A percentile compares a stretch with the other conserved stretches of the same genome.
Evolutionary conservation across 2,888 invertebrate genomes (phyloP).

Genomic region (Fragum sueziense): DNA sequence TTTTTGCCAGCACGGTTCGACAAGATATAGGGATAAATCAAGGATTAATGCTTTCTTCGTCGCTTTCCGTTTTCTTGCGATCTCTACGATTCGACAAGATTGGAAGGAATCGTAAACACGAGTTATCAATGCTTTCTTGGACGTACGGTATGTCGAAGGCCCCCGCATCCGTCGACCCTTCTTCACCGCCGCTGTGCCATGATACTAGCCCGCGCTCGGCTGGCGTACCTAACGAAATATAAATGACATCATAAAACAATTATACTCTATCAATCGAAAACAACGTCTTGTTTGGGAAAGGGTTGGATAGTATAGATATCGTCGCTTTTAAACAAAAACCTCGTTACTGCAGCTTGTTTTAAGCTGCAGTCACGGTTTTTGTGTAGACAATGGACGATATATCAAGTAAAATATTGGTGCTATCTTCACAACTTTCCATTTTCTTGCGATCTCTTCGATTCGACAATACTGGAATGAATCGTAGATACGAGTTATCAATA

Average conservation of each 20-base stretch:
- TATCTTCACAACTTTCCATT: too few species aligned
- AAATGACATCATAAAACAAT: too few species aligned
- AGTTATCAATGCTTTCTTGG: neutral
- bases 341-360: too few species aligned
- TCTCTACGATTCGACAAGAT: neutral
- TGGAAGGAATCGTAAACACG: neutral
- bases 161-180: neutral
- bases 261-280: too few species aligned
- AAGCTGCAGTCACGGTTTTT: too few species aligned
- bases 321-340: too few species aligned
- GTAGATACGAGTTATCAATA: neutral
- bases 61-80: neutral
- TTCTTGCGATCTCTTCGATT: neutral
- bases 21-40: neutral
- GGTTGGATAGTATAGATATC: too few species aligned
- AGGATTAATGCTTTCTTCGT: neutral
- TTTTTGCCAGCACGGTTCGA: neutral
- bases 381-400: too few species aligned
- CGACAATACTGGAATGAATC: neutral
- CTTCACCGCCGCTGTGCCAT: neutral
- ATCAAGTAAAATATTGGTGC: too few species aligned
- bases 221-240: too few species aligned
- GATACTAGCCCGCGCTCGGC: neutral
- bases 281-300: too few species aligned
- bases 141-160: neutral